Base-by-base conservation (phyloP, 2,888 invertebrate species). In the Sesia apiformis region DNA sequence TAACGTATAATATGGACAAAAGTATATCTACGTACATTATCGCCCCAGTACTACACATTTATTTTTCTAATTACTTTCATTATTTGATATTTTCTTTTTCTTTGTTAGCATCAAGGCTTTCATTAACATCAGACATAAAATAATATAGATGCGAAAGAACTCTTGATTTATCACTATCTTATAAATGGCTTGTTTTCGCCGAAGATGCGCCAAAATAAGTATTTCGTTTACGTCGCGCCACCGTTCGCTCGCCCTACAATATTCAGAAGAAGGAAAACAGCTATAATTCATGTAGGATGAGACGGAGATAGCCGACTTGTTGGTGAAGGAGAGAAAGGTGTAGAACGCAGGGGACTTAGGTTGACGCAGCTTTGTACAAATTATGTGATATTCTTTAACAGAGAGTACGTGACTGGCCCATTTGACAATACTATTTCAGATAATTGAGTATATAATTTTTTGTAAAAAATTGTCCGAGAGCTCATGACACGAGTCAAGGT, bases 151-250 rank as follows among this genome's bases (percentile, higher is more conserved):
- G 59, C 55, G 62, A 64, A 59, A 66, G 65, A 66, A 62, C 59
- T 57, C 64, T 72, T 76, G 76, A 83, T 83, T 80, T 82, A 84
- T 80, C 61, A 60, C 72, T 64, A 63, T 67, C 70, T 71, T 76
- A 78, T 69, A 79, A 80, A 81, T 82, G 77, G 74, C 75, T 83
- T 84, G 82, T 84, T 85, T 83, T 78, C 72, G 76, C 69, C 71
- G 65, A 76, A 75, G 76, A 76, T 76, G 73, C 70, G 70, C 72
- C 71, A 71, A 75, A 82, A 78, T 78, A 81, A 79, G 75, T 76
- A 80, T 81, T 81, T 76, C 77, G 75, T 77, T 78, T 74, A 74
- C 78, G 72, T 78, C 70, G 67, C 69, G 64, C 66, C 67, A 61
- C 67, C 66, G 62, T 66, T 72, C 61, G 65, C 66, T 71, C 70